These are phyloP conservation scores for Uria lomvia DNA, from an alignment of 2,113 vertebrate species.

Conservation along the genomic window DNA sequence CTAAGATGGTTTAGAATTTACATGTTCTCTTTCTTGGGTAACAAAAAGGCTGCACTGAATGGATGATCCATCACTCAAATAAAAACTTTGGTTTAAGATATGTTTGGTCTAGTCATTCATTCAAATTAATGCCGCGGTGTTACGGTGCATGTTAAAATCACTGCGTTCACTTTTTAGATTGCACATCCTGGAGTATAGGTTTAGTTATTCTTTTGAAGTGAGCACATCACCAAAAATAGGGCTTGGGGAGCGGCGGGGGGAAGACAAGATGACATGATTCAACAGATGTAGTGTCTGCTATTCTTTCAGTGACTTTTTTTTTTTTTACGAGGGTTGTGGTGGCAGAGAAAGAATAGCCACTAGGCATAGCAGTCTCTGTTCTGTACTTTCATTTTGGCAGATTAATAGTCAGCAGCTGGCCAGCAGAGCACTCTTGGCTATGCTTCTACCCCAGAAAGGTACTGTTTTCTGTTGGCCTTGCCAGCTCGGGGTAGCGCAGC, in stretches of 20 bases:
- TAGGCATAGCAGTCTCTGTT: accelerated
- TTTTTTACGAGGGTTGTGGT: neutral
- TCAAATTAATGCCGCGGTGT: neutral
- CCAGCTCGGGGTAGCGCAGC: neutral
- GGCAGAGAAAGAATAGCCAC: too few relatives aligned
- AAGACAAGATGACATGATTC: neutral
- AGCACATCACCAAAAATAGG: neutral
- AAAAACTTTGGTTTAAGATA: neutral
- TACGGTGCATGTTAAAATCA: neutral
- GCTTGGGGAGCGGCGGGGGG: too few relatives aligned
- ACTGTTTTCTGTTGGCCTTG: neutral
- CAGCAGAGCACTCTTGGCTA: neutral
- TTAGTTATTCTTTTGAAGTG: neutral
- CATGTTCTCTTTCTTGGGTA: neutral
- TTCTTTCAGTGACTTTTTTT: neutral
- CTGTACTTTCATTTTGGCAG: neutral
- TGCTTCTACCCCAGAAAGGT: neutral
- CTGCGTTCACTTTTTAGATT: neutral
- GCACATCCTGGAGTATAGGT: neutral
- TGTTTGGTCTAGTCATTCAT: neutral
- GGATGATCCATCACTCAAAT: neutral
- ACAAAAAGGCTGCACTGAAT: neutral
- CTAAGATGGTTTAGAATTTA: neutral
- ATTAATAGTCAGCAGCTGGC: neutral
- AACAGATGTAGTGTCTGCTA: neutral